Conservation (phyloP, 2,113 vertebrate genomes). For the Paracanthobrama guichenoti region DNA sequence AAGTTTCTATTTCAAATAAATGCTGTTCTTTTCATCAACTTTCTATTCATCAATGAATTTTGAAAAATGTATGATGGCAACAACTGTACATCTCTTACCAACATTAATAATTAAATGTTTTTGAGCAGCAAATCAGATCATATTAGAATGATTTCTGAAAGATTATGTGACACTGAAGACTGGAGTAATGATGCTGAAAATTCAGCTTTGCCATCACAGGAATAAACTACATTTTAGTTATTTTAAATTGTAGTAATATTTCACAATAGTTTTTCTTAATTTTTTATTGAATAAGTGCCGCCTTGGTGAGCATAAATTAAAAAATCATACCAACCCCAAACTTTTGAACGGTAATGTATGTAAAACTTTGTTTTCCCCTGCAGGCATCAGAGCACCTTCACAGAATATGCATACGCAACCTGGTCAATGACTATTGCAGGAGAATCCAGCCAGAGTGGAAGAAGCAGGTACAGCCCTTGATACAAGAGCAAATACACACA, state of each 20-base stretch:
- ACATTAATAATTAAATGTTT: not conserved
- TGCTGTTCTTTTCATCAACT: too few species aligned
- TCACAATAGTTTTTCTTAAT: not conserved
- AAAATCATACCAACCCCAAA: not conserved
- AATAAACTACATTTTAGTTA: not conserved
- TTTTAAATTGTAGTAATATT: not conserved
- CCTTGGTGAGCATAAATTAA: not conserved
- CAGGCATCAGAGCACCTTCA: slow-evolving; percentile 87
- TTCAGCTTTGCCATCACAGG: too few species aligned
- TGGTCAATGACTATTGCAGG: slow-evolving; percentile 91
- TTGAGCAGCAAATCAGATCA: not conserved
- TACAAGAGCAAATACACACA: not conserved
- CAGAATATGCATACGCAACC: slow-evolving; percentile 86
- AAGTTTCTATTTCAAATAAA: too few species aligned
- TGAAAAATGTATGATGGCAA: too few species aligned
- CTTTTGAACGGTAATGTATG: not conserved
- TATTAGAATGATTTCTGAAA: not conserved
- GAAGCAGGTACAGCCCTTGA: slow-evolving; percentile 81
- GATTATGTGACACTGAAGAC: not conserved
- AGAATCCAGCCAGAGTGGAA: slow-evolving; percentile 95
- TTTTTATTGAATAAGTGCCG: not conserved
- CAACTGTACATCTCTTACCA: not conserved
- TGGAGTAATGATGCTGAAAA: too few species aligned
- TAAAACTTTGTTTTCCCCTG: not conserved
- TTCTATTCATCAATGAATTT: too few species aligned